Evolutionary conservation across 2,113 vertebrate species (phyloP), one percentile per base, ranked within the genome.

Genomic region (Proteles cristata): DNA sequence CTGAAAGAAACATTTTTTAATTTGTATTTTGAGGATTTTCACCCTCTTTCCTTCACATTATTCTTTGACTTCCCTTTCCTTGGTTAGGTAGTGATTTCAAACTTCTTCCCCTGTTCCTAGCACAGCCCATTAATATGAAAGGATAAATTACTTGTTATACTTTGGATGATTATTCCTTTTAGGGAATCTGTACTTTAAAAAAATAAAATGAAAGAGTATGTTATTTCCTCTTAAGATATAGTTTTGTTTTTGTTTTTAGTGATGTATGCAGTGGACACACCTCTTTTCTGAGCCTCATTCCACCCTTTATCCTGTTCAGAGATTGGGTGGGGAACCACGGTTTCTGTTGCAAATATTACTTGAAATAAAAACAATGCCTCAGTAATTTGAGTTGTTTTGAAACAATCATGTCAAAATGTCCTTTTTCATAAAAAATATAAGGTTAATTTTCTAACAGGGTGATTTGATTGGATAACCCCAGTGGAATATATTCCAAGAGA

Each of bases 331-430:
- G 23, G 90, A 96, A 80, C 26, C 73, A 39, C 74, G 65, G 94
- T 90, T 97, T 95, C 90, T 96, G 48, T 85, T 93, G 83, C 63
- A 96, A 55, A 80, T 83, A 35, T 96, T 89, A 84, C 80, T 92
- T 95, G 53, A 68, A 95, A 93, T 89, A 91, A 96, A 97, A 95
- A 93, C n/a, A 97, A 45, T 83, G n/a, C 74, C 86, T 95, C 66
- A 96, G 31, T 79, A 93, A 63, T 95, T 94, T 95, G 79, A 96
- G 55, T 92, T 96, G 90, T 97, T 97, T 97, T 96, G 82, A 97
- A 96, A 95, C 25, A 63, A 25, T 84, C 79, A 35, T 80, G 69
- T 96, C 88, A 97, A 93, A 93, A 87, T 96, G 79, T 93, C 48
- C 89, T 94, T 8, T 90, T 96, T 93, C 61, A 96, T 96, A 19